Base-by-base conservation (phyloP, 2,797 vertebrate genomes). In the Orientallactaga sibirica region DNA sequence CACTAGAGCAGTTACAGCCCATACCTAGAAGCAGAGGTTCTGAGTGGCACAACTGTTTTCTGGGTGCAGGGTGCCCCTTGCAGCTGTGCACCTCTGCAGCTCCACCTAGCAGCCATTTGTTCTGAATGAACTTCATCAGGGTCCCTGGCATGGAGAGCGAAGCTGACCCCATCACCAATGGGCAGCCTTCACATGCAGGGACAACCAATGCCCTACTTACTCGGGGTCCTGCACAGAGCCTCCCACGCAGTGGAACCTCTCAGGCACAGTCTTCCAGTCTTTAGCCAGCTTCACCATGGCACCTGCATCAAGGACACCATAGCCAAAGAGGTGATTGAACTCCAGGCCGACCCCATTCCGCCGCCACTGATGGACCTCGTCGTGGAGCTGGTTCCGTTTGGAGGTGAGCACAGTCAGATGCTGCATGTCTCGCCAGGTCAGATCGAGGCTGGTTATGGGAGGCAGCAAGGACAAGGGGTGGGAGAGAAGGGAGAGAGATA, bases 251-350 rank as follows among this genome's bases (percentile, higher is more conserved):
- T 99, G 99, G 98, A 99, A 99, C 95, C 99, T 99, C 96, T 99
- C 99, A 0, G 99, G 99, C 83, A 99, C 99, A 0, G 99, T 99
- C 98, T 99, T 99, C 99, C 99, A 99, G 86, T 99, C 99, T 95
- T 98, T 99, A 2, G 99, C 98, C 99, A 99, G 99, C 97, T 99
- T 99, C 94, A 99, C 99, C 99, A 99, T 99, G 58, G 99, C 99
- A 0, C 99, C 99, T 0, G 99, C 99, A 0, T 99, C 99, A 22
- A 99, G 98, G 90, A 99, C 99, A 0, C 99, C 99, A 0, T 99
- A 99, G 90, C 99, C 99, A 91, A 99, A 99, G 97, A 99, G 98
- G 95, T 99, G 99, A 97, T 99, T 99, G 97, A 99, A 99, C 97
- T 99, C 99, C n/a, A 99, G 98, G 86, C 99, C 99, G 7, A 99